Base-by-base conservation (phyloP, 2,888 invertebrate genomes). In the Prenolepis imparis region DNA sequence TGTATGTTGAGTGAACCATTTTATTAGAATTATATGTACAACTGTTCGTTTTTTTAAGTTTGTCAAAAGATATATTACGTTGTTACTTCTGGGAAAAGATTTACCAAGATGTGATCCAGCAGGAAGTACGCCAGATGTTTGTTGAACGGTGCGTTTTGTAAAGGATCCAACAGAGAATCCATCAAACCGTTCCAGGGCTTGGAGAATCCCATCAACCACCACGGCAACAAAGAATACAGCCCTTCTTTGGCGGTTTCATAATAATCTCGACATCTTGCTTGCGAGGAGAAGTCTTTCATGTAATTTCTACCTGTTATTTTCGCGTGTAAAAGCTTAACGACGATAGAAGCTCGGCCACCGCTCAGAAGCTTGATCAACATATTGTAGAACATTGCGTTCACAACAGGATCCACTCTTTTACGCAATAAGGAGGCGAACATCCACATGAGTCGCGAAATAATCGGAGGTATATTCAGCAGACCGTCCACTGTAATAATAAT, bases 41-140 rank as follows among this genome's bases (percentile, higher is more conserved):
- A 55, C 2, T 61, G 70, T 70, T 68, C 9, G 8, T 41, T 83
- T 68, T 68, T n/a, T 80, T n/a, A 67, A 15, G n/a, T 0, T 59
- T 11, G 12, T 41, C 4, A 3, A 55, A 41, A 8, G 24, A 66
- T 3, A 28, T 28, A 39, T 67, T 74, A 82, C 15, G 24, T 15
- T 41, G 67, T 70, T 18, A 88, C 61, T 94, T 98, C 97, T 0
- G 98, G 98, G 95, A 97, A 98, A 85, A 98, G 95, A 95, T 98
- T 97, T 72, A 96, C 95, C 44, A 98, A 92, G 78, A 98, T 95
- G 77, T 97, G 95, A 94, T 98, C 98, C 89, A 98, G 94, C 75
- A 98, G 95, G 90, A 97, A 96, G 95, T 98, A 98, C 86, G 97
- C 96, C 89, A 98, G 95, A 94, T 96, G 96, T 91, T 96, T 96